Evolutionary conservation across 2,113 vertebrate species (phyloP).

Genomic region (Dromiciops gliroides): DNA sequence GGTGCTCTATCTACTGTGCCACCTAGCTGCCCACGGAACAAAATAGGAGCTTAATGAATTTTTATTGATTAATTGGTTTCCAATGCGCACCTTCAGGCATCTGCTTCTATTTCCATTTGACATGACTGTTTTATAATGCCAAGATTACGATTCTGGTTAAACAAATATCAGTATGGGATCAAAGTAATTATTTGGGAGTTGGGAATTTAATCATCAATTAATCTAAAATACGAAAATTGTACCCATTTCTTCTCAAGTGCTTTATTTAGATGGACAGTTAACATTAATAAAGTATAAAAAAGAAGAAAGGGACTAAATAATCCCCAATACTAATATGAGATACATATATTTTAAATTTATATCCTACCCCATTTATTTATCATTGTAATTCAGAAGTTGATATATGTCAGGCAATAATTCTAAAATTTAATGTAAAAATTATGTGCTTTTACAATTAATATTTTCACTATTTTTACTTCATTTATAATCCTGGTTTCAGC

Average conservation of each 20-base stretch:
- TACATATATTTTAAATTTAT: neutral
- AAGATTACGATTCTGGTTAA: neutral
- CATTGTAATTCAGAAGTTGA: neutral
- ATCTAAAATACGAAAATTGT: slow-evolving; percentile 11
- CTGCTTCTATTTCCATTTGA: neutral
- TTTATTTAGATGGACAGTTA: neutral
- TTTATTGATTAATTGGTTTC: neutral
- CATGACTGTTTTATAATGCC: neutral
- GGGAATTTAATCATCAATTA: neutral
- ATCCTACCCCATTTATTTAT: neutral
- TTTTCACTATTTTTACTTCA: neutral
- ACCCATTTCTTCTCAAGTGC: slow-evolving; percentile 34
- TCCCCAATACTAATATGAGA: neutral
- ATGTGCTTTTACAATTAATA: neutral
- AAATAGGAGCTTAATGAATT: neutral
- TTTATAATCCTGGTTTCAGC: slow-evolving; percentile 40
- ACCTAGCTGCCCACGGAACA: neutral
- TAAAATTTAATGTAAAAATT: neutral
- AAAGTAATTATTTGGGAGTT: neutral
- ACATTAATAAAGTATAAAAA: slow-evolving; percentile 30
- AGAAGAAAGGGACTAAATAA: slow-evolving; percentile 19
- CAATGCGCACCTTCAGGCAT: neutral
- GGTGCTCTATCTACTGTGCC: too few relatives aligned
- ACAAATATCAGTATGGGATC: neutral
- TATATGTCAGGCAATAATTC: neutral